A percentile compares a stretch with the other conserved stretches of the same genome.
phyloP scores from a whole-genome alignment of 2,888 invertebrate species.

The Cepaea hortensis region DNA sequence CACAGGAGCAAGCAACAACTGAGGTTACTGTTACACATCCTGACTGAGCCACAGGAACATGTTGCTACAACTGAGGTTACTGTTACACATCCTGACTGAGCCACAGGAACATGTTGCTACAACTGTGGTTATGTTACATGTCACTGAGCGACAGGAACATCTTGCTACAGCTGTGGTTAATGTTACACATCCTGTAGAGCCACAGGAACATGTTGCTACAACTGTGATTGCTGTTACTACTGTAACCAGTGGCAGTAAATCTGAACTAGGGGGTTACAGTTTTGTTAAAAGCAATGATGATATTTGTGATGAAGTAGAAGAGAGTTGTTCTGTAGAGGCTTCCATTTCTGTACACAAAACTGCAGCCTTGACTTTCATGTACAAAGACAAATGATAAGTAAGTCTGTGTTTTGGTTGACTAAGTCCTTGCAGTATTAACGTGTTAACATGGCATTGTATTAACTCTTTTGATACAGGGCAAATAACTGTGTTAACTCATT shows the following conservation, averaged over 20 bases:
- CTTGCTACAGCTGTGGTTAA: too few relatives aligned
- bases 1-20: too few relatives aligned
- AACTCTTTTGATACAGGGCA: too few relatives aligned
- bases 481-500: too few relatives aligned
- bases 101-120: too few relatives aligned
- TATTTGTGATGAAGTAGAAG: neutral
- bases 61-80: too few relatives aligned
- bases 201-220: neutral
- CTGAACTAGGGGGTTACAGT: constrained; percentile 3
- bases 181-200: neutral
- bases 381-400: neutral
- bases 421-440: neutral
- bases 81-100: too few relatives aligned
- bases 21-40: too few relatives aligned
- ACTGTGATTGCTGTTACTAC: neutral
- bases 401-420: neutral
- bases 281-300: constrained; percentile 6
- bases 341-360: neutral
- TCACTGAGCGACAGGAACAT: too few relatives aligned
- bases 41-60: too few relatives aligned
- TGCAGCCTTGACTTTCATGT: neutral
- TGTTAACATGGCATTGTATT: too few relatives aligned
- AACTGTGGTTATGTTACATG: too few relatives aligned
- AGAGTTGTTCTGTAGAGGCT: neutral
- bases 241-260: neutral